Evolutionary conservation across 1,140 invertebrate species (phyloP).

Genomic region (Drosophila auraria): DNA sequence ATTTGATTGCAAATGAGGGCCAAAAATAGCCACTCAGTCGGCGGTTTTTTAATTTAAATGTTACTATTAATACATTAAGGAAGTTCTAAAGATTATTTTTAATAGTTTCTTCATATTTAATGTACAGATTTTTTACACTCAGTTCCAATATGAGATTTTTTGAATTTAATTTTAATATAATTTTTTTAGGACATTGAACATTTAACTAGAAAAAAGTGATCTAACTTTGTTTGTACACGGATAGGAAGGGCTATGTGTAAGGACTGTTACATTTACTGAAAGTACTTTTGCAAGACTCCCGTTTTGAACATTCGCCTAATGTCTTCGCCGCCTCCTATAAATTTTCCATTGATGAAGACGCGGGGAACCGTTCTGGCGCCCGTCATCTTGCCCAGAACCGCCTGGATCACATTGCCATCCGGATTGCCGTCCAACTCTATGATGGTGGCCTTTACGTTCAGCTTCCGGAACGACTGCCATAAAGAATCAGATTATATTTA

Average conservation of each 20-base stretch:
- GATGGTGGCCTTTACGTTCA: slow-evolving; percentile 90
- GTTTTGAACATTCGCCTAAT: slow-evolving; percentile 90
- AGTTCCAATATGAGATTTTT: background rate
- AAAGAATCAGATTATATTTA: slow-evolving; percentile 78
- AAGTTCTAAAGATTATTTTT: background rate
- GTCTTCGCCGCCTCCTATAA: slow-evolving; percentile 95
- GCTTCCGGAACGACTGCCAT: slow-evolving; percentile 88
- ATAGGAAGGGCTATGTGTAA: background rate
- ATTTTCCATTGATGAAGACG: slow-evolving; percentile 96
- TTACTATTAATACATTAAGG: no score
- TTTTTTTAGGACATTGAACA: slow-evolving; percentile 42
- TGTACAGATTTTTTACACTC: background rate
- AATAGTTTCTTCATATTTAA: no score
- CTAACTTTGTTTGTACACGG: slow-evolving; percentile 16
- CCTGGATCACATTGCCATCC: slow-evolving; percentile 92
- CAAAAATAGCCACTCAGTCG: no score
- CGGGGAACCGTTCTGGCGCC: slow-evolving; percentile 95
- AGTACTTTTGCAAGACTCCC: slow-evolving; percentile 87
- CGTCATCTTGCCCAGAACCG: slow-evolving; percentile 91
- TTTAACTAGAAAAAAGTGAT: slow-evolving; percentile 26
- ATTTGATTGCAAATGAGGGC: no score
- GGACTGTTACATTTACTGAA: slow-evolving; percentile 37
- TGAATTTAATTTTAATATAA: background rate
- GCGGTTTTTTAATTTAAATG: background rate
- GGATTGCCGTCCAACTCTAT: slow-evolving; percentile 93